These are phyloP conservation scores for Chrysocyon brachyurus DNA, from an alignment of 2,797 vertebrate species.

Conservation along the genomic window DNA sequence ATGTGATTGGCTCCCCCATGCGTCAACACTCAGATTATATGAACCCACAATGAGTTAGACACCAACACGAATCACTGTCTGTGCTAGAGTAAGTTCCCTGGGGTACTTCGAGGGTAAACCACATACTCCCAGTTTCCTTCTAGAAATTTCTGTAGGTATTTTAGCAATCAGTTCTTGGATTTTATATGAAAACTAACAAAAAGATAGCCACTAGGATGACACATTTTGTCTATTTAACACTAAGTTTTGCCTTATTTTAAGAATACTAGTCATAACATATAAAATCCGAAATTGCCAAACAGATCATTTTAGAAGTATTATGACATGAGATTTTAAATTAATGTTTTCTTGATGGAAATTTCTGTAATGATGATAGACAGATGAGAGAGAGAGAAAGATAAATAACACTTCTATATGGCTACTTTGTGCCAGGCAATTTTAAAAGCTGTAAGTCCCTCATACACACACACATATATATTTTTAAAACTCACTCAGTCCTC, in stretches of 20 bases:
- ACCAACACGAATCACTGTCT: not conserved
- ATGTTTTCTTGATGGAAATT: not conserved
- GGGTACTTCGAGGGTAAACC: not conserved
- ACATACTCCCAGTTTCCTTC: not conserved
- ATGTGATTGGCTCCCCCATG: not conserved
- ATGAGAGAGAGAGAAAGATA: not conserved
- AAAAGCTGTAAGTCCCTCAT: not conserved
- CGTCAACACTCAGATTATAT: not conserved
- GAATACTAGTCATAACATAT: not conserved
- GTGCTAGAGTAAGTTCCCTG: not conserved
- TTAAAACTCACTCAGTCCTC: not conserved
- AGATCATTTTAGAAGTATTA: not conserved
- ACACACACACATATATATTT: not conserved
- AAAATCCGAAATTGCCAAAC: not conserved
- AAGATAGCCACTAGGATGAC: not conserved
- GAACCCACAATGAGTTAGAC: not conserved
- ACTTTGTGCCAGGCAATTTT: not conserved
- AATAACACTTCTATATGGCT: not conserved
- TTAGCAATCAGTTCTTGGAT: not conserved
- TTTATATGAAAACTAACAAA: slow-evolving; percentile 18
- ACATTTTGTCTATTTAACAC: not conserved
- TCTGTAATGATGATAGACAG: not conserved
- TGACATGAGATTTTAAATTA: not conserved
- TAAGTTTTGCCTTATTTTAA: not conserved
- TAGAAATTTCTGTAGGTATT: not conserved